phyloP scores from a whole-genome alignment of 2,113 vertebrate genomes.

The Notarius quadriscutis region DNA sequence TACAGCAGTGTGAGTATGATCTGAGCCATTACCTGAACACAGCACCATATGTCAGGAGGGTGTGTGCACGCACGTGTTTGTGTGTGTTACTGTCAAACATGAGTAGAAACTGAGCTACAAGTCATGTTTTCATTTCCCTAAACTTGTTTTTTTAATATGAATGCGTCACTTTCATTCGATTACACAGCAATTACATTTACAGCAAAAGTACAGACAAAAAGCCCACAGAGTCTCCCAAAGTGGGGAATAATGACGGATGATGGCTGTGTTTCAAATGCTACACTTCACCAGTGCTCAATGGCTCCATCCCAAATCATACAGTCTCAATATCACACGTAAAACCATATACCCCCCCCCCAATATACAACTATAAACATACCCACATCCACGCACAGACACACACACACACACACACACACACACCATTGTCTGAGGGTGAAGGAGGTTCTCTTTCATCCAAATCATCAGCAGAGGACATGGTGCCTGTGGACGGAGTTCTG shows the following conservation, averaged over 20 bases:
- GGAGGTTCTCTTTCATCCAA: constrained; percentile 93
- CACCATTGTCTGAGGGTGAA: constrained; percentile 90
- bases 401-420: constrained; percentile 11
- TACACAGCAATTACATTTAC: background rate
- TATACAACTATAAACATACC: constrained; percentile 4
- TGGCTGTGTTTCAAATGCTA: background rate
- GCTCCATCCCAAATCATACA: background rate
- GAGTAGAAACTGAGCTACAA: background rate
- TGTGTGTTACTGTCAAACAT: background rate
- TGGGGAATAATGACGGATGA: background rate
- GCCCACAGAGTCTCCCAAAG: background rate
- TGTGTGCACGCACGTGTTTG: background rate
- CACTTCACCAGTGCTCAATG: background rate
- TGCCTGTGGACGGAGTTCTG: constrained; percentile 94
- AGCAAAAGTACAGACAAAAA: background rate
- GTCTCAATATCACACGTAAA: background rate
- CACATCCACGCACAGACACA: background rate
- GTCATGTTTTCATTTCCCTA: background rate
- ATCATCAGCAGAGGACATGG: constrained; percentile 97
- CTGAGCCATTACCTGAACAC: background rate
- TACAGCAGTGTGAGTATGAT: background rate
- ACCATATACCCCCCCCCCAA: background rate
- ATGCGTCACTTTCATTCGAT: background rate
- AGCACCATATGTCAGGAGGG: background rate
- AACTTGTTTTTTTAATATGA: background rate